Evolutionary conservation across 2,888 invertebrate species (phyloP), one percentile per base, ranked within the genome.

Genomic region (Ditylenchus weischeri): DNA sequence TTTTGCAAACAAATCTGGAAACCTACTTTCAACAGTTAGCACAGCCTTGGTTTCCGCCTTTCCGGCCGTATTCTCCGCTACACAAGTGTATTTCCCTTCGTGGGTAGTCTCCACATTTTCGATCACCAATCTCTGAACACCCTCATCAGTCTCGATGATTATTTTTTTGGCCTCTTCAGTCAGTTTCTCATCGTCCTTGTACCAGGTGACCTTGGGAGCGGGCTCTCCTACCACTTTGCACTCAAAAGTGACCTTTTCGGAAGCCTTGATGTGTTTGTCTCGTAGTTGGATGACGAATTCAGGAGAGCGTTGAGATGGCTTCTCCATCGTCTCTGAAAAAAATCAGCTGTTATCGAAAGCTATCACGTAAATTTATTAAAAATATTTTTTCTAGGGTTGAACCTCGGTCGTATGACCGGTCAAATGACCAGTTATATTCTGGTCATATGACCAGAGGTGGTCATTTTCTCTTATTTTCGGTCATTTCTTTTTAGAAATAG

Each of bases 171-270:
- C 35, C 23, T 61, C 47, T 18, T 63, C 59, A 18, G 57, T 35
- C 11, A 69, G 18, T 11, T 91, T 84, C 64, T 89, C 88, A 0
- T 91, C 91, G 83, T 92, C 91, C 83, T 91, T 91, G 84, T 87
- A 90, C 90, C 90, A 80, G 48, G 69, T 70, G 64, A 78, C 71
- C 23, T 65, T 72, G 29, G 81, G 81, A 54, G 67, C 68, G 7
- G 81, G 81, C 51, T 71, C 72, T 54, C 80, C 81, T 19, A 62
- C 65, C 5, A 79, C 78, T 57, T 79, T 79, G 76, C 79, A 80
- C 72, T 81, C 80, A 60, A 83, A 92, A 72, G 88, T 88, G 58
- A 90, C 90, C 51, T 74, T 74, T 62, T 81, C 80, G 10, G 71
- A 64, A 11, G 73, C 72, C 57, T 74, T 73, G 51, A 76, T 76